Evolutionary conservation across 2,888 invertebrate genomes (phyloP).

Genomic region (Parasteatoda lunata): DNA sequence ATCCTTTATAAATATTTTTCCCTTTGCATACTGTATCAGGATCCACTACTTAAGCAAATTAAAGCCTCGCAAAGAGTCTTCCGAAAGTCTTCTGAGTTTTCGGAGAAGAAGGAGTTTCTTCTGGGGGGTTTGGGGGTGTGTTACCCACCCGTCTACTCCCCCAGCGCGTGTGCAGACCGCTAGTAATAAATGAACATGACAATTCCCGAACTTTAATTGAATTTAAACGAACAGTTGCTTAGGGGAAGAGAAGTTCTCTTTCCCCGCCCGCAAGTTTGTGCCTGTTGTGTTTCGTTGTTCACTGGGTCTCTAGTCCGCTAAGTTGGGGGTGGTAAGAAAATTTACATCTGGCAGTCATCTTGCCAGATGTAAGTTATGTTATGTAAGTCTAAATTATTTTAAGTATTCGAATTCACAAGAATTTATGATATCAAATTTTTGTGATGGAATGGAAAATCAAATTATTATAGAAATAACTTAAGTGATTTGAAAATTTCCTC

Average conservation of each 20-base stretch:
- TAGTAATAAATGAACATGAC: constrained; percentile 68
- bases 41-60: constrained; percentile 64
- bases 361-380: constrained; percentile 25
- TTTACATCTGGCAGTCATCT: constrained; percentile 11
- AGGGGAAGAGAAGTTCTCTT: constrained; percentile 26
- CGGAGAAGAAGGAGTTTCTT: neutral
- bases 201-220: constrained; percentile 69
- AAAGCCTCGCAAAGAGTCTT: constrained; percentile 44
- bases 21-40: constrained; percentile 14
- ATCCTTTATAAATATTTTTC: constrained; percentile 64
- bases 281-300: constrained; percentile 66
- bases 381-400: neutral
- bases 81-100: constrained; percentile 24
- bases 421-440: no score
- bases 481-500: no score
- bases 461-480: no score
- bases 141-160: neutral
- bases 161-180: constrained; percentile 6
- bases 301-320: constrained; percentile 44
- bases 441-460: no score
- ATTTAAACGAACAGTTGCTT: constrained; percentile 68
- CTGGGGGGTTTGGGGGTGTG: constrained; percentile 5
- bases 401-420: no score
- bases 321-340: constrained; percentile 33
- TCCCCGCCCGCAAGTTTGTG: constrained; percentile 59